Evolutionary conservation across 2,888 invertebrate species (phyloP).

Genomic region (Amiota mariae): DNA sequence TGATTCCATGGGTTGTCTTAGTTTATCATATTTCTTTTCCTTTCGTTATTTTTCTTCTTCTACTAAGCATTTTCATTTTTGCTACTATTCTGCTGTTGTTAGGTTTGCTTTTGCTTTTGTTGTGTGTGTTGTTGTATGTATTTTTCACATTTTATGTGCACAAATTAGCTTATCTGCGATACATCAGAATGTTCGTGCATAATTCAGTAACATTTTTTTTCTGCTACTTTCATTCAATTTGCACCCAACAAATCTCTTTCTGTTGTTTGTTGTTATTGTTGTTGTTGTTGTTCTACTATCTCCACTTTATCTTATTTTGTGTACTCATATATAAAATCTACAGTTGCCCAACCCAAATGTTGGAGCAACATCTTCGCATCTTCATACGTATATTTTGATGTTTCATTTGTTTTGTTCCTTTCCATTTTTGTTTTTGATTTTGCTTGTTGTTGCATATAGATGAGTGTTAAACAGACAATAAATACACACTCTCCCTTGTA

Average conservation of each 20-base stretch:
- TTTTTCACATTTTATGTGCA: constrained; percentile 53
- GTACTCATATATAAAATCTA: neutral
- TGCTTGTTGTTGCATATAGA: constrained; percentile 16
- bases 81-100: neutral
- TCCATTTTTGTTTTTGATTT: no score
- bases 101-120: neutral
- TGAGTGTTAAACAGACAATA: constrained; percentile 21
- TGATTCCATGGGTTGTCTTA: neutral
- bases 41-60: constrained; percentile 61
- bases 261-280: constrained; percentile 23
- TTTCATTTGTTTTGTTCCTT: neutral
- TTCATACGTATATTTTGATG: constrained; percentile 4
- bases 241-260: constrained; percentile 60
- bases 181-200: constrained; percentile 63
- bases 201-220: constrained; percentile 64
- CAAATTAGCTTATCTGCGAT: constrained; percentile 67
- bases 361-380: neutral
- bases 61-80: neutral
- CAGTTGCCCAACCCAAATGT: neutral
- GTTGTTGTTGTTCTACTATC: neutral
- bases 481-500: neutral
- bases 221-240: constrained; percentile 68
- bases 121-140: constrained; percentile 9
- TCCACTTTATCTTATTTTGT: neutral
- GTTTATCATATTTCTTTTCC: constrained; percentile 54